These are phyloP conservation scores for Eciton burchellii DNA, from an alignment of 1,140 invertebrate genomes.

Conservation along the genomic window DNA sequence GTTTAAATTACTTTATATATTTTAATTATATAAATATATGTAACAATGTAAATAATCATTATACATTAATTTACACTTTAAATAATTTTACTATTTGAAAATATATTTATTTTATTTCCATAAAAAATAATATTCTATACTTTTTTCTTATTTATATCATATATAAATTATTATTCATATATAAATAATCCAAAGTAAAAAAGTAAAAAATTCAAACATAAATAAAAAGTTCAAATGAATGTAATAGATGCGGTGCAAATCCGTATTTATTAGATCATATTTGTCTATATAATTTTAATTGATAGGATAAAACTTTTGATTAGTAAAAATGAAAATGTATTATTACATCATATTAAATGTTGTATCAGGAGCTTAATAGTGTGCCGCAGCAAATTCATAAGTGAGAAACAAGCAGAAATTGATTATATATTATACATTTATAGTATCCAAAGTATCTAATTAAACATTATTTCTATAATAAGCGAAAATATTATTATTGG, in stretches of 20 bases:
- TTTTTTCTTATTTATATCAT: constrained; percentile 25
- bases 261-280: no score
- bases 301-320: not conserved
- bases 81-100: constrained; percentile 50
- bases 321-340: constrained; percentile 69
- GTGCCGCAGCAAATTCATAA: no score
- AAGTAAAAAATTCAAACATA: not conserved
- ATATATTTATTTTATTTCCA: not conserved
- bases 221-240: no score
- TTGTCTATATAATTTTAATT: no score
- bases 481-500: no score
- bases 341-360: constrained; percentile 66
- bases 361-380: constrained; percentile 11
- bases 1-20: constrained; percentile 15
- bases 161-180: not conserved
- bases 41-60: constrained; percentile 3
- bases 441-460: no score
- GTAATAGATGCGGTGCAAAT: no score
- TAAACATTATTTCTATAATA: no score
- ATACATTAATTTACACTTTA: constrained; percentile 14
- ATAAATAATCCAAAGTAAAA: no score
- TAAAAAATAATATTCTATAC: not conserved
- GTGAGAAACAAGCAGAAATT: no score
- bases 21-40: constrained; percentile 9
- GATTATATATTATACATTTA: no score